Evolutionary conservation across 2,888 invertebrate genomes (phyloP).

Genomic region (Drosophila imparisetae): DNA sequence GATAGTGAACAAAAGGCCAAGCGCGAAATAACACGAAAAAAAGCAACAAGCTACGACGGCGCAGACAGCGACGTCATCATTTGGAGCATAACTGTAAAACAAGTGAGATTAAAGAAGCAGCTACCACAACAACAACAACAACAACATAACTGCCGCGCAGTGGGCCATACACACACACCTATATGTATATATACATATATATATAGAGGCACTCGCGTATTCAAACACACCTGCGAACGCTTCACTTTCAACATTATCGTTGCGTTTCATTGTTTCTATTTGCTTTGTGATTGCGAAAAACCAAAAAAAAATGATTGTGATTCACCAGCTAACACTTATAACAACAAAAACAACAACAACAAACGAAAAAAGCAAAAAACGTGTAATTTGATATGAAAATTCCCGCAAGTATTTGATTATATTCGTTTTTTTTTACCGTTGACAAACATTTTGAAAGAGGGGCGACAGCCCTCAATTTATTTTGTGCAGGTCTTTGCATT

Average conservation of each 20-base stretch:
- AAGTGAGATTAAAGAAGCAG: constrained; percentile 68
- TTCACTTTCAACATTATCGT: constrained; percentile 80
- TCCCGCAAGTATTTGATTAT: constrained; percentile 53
- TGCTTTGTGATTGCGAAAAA: constrained; percentile 75
- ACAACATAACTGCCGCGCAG: constrained; percentile 25
- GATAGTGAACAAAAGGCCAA: constrained; percentile 58
- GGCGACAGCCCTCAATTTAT: constrained; percentile 34
- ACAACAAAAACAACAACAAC: constrained; percentile 15
- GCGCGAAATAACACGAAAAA: constrained; percentile 17
- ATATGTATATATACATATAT: constrained; percentile 1
- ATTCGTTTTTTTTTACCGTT: constrained; percentile 24
- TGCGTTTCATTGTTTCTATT: constrained; percentile 71
- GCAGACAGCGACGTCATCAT: constrained; percentile 66
- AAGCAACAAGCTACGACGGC: constrained; percentile 57
- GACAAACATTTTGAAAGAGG: constrained; percentile 34
- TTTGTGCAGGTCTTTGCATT: constrained; percentile 73
- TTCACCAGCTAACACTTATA: constrained; percentile 38
- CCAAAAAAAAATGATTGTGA: constrained; percentile 44
- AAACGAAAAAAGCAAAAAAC: constrained; percentile 21
- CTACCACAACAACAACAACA: constrained; percentile 35
- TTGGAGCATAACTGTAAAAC: constrained; percentile 72
- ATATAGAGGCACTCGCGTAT: constrained; percentile 13
- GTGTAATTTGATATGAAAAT: constrained; percentile 65
- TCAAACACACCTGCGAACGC: constrained; percentile 64
- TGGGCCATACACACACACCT: constrained; percentile 52